A percentile compares a stretch with the other conserved stretches of the same genome.
phyloP scores from a whole-genome alignment of 2,797 vertebrate genomes.

The Notolepis coatsorum region DNA sequence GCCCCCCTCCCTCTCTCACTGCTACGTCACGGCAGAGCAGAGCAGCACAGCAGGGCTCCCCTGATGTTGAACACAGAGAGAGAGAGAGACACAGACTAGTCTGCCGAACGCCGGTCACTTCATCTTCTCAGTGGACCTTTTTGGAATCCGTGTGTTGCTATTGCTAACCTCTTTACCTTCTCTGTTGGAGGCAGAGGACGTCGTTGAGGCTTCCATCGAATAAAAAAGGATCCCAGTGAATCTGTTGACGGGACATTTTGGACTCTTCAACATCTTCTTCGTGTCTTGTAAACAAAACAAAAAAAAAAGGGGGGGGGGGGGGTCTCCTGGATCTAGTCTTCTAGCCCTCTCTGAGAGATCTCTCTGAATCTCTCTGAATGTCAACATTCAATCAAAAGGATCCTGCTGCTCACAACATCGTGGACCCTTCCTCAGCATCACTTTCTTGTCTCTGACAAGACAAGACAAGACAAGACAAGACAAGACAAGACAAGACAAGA shows the following conservation, averaged over 20 bases:
- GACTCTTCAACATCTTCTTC: too few relatives aligned
- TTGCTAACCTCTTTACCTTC: slow-evolving; percentile 5
- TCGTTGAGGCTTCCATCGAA: too few relatives aligned
- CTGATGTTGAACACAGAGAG: slow-evolving; percentile 49
- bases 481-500: too few relatives aligned
- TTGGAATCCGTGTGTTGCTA: slow-evolving; percentile 10
- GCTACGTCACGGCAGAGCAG: slow-evolving; percentile 66
- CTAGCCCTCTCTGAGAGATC: too few relatives aligned
- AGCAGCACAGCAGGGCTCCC: slow-evolving; percentile 56
- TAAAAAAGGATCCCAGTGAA: too few relatives aligned
- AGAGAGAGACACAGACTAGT: slow-evolving; percentile 41
- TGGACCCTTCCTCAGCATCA: slow-evolving; percentile 33
- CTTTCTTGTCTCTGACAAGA: not conserved
- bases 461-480: slow-evolving; percentile 18
- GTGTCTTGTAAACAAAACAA: too few relatives aligned
- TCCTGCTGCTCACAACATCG: slow-evolving; percentile 30
- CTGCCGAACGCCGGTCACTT: slow-evolving; percentile 51
- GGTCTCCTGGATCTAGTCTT: too few relatives aligned
- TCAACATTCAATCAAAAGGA: slow-evolving; percentile 12
- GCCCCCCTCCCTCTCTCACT: slow-evolving; percentile 54
- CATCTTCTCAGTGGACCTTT: slow-evolving; percentile 42
- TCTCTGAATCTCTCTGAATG: too few relatives aligned
- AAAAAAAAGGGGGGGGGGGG: too few relatives aligned
- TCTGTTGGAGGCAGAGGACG: too few relatives aligned
- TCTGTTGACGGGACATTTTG: too few relatives aligned